Evolutionary conservation across 2,797 vertebrate species (phyloP), one percentile per base, ranked within the genome.

Genomic region (Sternotherus odoratus): DNA sequence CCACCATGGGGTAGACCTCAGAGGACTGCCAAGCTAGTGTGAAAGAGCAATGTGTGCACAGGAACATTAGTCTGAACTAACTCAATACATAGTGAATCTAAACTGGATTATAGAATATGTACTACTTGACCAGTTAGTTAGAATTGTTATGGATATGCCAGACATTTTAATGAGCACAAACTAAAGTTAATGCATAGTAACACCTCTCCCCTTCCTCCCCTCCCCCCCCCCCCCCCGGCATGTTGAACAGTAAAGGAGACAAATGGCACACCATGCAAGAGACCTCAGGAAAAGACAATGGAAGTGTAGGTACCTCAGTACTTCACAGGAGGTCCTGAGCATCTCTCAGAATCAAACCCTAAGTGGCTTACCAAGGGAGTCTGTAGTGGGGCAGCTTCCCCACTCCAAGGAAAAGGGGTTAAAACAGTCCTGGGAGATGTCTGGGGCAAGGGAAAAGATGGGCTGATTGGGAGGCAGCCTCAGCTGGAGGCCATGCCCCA

Each of bases 201-300:
- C 54, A 56, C 54, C 57, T 53, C 12, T 12, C 12, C 12, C 48
- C 57, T 53, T 13, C 48, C 12, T 12, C 48, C 48, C 13, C 12
- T 21, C 51, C 21, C 21, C 3, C 3, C 48, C 48, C 13, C 12
- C 51, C 51, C 21, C 21, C 3, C 3, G 51, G 51, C 57, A 33
- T 60, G 13, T 33, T 60, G 30, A 60, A 60, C 15, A 4, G n/a
- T 60, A 89, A 33, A 15, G 82, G 69, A 84, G 82, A 89, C 69
- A 91, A 93, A 83, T 28, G 26, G 1, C 60, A 28, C 43, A 85
- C 16, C 43, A 84, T 77, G 84, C 79, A 33, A 77, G 66, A 60
- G 24, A 74, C 33, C n/a, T 87, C 93, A 96, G 85, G 87, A 93
- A 77, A 93, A 95, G 92, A 86, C 7, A 56, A 3, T 89, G 81